Base-by-base conservation (phyloP, 2,113 vertebrate genomes). In the Pseudopipra pipra region DNA sequence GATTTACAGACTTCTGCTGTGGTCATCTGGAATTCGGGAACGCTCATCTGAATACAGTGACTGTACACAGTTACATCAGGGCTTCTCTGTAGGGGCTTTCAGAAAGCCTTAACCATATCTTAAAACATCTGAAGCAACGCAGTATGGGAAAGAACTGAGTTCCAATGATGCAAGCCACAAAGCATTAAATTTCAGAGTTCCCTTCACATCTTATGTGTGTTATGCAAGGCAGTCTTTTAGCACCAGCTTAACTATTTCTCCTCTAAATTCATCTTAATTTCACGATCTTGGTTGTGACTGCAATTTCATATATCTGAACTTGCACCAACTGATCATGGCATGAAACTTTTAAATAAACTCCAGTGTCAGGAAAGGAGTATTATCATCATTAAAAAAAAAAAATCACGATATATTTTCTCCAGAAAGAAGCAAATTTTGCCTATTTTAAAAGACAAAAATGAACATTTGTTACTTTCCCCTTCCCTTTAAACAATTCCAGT, bases 151-250 rank as follows among this genome's bases (percentile, higher is more conserved):
- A 70, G 89, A 92, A 73, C 79, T 5, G 61, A 14, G 44, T 90
- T 96, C 94, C 92, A 95, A 39, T 28, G 14, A 96, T 33, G 87
- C 79, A 91, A 85, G 81, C 90, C 93, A 84, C 85, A 96, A 58
- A 84, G 72, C 59, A 83, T 72, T 95, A 67, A 19, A 85, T 95
- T 94, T 96, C 91, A 94, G 87, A 85, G 85, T 33, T 87, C 41
- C 65, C 47, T 81, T 96, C 54, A 63, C 79, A 91, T 93, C 67
- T 83, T 79, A 37, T 8, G 17, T 51, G 46, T 27, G 70, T 91
- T 83, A 84, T 30, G 88, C 67, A 95, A 85, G 85, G 67, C 67
- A 83, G 59, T 54, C 56, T 51, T 87, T 82, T 54, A 85, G 70
- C 46, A 89, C 11, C 59, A 81, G 58, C 30, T 90, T 91, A 96